Conservation (phyloP, 2,888 invertebrate species). For the Hirtodrosophila cameraria region DNA sequence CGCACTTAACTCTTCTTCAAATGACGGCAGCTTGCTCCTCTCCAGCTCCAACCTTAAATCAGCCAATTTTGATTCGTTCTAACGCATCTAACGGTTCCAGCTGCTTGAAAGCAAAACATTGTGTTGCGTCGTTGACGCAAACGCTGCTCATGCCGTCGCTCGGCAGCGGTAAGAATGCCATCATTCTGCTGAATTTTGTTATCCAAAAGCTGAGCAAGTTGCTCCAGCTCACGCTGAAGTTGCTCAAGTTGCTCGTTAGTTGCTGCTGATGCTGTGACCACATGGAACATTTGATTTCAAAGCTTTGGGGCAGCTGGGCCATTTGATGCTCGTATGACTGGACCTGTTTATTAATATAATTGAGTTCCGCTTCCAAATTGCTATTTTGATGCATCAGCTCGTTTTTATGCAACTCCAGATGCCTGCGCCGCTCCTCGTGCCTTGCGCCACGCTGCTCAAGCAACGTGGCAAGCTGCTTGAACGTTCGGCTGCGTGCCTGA, state of each 20-base stretch:
- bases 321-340: conserved; percentile 27
- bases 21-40: no score
- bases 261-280: conserved; percentile 28
- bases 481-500: conserved; percentile 9
- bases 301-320: conserved; percentile 26
- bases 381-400: conserved; percentile 15
- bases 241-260: conserved; percentile 29
- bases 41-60: conserved; percentile 2
- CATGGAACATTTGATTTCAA: conserved; percentile 20
- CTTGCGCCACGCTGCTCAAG: conserved; percentile 22
- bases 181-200: conserved; percentile 40
- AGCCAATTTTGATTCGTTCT: no score
- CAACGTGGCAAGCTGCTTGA: conserved; percentile 24
- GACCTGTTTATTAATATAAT: conserved; percentile 22
- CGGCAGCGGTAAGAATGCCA: conserved; percentile 47
- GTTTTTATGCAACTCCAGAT: conserved; percentile 30
- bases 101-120: no score
- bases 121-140: conserved; percentile 2
- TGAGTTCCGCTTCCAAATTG: conserved; percentile 15
- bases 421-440: conserved; percentile 30
- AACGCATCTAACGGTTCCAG: no score
- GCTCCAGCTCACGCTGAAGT: conserved; percentile 6
- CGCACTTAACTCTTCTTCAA: no score
- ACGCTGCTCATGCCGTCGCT: conserved; percentile 42
- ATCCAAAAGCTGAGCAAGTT: conserved; percentile 12